These are phyloP conservation scores for Stenichneumon culpator DNA, from an alignment of 2,888 invertebrate species.

Conservation along the genomic window DNA sequence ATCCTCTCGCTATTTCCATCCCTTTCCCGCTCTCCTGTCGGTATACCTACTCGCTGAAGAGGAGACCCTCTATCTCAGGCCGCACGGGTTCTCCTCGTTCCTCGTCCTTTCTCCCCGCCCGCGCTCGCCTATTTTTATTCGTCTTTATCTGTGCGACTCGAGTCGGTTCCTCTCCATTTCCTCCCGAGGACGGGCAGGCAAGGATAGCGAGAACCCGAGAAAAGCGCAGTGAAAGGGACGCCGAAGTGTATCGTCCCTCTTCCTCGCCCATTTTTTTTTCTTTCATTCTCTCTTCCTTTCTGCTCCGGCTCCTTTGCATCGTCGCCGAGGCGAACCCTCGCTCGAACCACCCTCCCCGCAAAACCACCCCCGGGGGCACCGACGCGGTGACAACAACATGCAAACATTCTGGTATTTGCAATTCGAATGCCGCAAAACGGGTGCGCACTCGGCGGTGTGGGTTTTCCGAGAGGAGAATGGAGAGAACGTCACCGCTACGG, in stretches of 20 bases:
- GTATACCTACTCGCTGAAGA: slow-evolving; percentile 16
- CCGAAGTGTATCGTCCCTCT: slow-evolving; percentile 69
- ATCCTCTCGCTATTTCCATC: slow-evolving; percentile 75
- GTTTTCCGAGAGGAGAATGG: slow-evolving; percentile 65
- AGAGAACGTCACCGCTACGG: slow-evolving; percentile 49
- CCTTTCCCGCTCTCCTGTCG: slow-evolving; percentile 43
- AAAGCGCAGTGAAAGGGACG: slow-evolving; percentile 43
- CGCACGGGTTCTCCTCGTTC: slow-evolving; percentile 23
- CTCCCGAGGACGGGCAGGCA: slow-evolving; percentile 80
- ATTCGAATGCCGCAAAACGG: slow-evolving; percentile 84
- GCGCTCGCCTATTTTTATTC: slow-evolving; percentile 84
- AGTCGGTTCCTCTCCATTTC: slow-evolving; percentile 85
- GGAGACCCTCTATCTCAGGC: slow-evolving; percentile 43
- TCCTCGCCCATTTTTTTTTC: slow-evolving; percentile 52
- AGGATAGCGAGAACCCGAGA: slow-evolving; percentile 55
- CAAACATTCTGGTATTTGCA: slow-evolving; percentile 85
- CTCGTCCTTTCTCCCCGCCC: slow-evolving; percentile 34
- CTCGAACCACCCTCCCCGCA: slow-evolving; percentile 45
- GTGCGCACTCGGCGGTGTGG: slow-evolving; percentile 70
- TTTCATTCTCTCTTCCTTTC: slow-evolving; percentile 53
- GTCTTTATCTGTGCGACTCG: slow-evolving; percentile 85
- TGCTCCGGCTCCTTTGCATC: slow-evolving; percentile 62
- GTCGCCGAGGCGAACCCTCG: slow-evolving; percentile 68
- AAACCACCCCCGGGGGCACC: slow-evolving; percentile 76
- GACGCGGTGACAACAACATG: slow-evolving; percentile 85